Percentiles rank a stretch among this genome's conserved stretches.
phyloP scores from a whole-genome alignment of 2,888 invertebrate species.

The Lottia gigantea region DNA sequence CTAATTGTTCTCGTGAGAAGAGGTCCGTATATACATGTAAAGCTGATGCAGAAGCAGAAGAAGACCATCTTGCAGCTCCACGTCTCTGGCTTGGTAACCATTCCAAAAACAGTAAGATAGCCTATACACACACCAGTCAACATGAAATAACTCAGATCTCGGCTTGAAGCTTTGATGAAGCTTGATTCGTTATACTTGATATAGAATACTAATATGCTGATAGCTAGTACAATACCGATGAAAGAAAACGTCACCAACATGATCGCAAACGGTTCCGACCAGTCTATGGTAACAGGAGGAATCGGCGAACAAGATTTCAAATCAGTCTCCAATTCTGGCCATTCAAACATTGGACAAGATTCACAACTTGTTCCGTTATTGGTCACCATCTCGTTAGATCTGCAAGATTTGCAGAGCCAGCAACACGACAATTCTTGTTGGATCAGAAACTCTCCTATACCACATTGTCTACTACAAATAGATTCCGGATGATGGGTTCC shows the following conservation, averaged over 20 bases:
- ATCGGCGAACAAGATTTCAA: conserved; percentile 26
- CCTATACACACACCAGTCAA: conserved; percentile 46
- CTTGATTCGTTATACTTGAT: conserved; percentile 30
- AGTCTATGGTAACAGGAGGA: conserved; percentile 13
- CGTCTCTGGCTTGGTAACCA: conserved; percentile 39
- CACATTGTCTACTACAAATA: conserved; percentile 27
- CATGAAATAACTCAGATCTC: conserved; percentile 53
- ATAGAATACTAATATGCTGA: conserved; percentile 21
- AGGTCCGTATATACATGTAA: conserved; percentile 39
- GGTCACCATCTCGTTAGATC: conserved; percentile 34
- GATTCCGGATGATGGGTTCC: conserved; percentile 9
- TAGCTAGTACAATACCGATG: conserved; percentile 14
- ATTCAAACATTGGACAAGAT: conserved; percentile 30
- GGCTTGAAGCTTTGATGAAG: conserved; percentile 55
- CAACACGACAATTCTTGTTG: conserved; percentile 37
- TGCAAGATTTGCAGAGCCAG: conserved; percentile 40
- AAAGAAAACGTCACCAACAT: conserved; percentile 19
- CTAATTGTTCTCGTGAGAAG: conserved; percentile 38
- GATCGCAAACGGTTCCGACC: conserved; percentile 21
- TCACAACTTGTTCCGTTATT: conserved; percentile 31
- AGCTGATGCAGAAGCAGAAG: conserved; percentile 36
- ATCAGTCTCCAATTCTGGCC: conserved; percentile 36
- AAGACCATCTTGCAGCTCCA: conserved; percentile 26
- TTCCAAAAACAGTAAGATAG: conserved; percentile 39
- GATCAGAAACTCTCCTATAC: conserved; percentile 18